Conservation (phyloP, 1,140 invertebrate species). For the Olivierus martensii region DNA sequence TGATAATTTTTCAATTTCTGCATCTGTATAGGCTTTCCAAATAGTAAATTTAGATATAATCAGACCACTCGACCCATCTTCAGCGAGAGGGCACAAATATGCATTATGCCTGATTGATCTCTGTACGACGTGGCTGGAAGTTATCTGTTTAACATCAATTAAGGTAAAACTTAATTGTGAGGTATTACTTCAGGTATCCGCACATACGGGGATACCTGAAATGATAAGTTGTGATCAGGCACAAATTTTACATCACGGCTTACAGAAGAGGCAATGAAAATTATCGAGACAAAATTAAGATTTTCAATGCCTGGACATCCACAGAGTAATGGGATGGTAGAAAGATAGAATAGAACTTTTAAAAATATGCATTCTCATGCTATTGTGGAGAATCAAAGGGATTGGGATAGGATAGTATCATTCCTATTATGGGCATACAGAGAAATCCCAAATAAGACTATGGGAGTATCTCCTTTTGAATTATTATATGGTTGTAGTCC, state of each 20-base stretch:
- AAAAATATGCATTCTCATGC: neutral
- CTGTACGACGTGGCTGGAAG: neutral
- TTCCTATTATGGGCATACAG: conserved; percentile 3
- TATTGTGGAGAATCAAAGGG: neutral
- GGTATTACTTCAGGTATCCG: neutral
- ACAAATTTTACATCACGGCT: neutral
- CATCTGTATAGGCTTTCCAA: no score
- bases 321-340: neutral
- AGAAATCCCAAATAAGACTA: neutral
- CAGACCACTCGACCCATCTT: no score
- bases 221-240: neutral
- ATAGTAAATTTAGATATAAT: no score
- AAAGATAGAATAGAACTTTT: neutral
- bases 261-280: neutral
- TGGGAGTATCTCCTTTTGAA: neutral
- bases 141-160: neutral
- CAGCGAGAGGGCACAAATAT: neutral
- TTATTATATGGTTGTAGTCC: neutral
- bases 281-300: neutral
- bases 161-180: neutral
- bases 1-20: no score
- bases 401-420: neutral
- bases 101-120: neutral
- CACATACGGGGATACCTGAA: neutral
- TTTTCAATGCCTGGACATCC: neutral